These are phyloP conservation scores for Rhodinocichla rosea DNA, from an alignment of 2,113 vertebrate species.

Conservation along the genomic window DNA sequence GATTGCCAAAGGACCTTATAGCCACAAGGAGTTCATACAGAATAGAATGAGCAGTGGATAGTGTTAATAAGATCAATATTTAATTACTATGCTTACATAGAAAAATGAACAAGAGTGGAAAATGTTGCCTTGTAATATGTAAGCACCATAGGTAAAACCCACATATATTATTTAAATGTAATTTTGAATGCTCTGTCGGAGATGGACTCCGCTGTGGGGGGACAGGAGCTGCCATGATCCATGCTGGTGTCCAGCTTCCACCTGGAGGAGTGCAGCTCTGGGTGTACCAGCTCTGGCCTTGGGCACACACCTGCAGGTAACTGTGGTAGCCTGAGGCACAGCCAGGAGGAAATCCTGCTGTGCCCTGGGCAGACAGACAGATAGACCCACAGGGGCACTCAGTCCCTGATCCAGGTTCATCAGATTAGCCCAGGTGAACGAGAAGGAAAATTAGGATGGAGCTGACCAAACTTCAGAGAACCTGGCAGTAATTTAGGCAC, in stretches of 20 bases:
- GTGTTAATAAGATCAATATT: background rate
- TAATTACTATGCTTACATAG: background rate
- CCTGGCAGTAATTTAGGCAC: background rate
- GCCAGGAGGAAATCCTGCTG: background rate
- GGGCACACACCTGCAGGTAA: background rate
- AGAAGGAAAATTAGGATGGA: background rate
- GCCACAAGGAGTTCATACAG: background rate
- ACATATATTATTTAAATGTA: background rate
- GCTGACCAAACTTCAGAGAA: background rate
- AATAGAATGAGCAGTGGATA: background rate
- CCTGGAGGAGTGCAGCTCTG: background rate
- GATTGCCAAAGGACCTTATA: background rate
- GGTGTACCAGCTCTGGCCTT: too few relatives aligned
- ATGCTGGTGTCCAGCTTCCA: background rate
- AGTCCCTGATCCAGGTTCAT: too few relatives aligned
- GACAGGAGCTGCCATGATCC: rapidly evolving
- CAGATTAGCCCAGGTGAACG: background rate
- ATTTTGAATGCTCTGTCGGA: background rate
- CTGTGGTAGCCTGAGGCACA: background rate
- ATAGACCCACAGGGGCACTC: background rate
- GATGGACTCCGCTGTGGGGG: background rate
- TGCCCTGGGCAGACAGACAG: background rate
- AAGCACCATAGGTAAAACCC: background rate
- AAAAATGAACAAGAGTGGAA: background rate
- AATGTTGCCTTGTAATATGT: background rate